Conservation (phyloP, 2,888 invertebrate species). For the Chymomyza caudatula region DNA sequence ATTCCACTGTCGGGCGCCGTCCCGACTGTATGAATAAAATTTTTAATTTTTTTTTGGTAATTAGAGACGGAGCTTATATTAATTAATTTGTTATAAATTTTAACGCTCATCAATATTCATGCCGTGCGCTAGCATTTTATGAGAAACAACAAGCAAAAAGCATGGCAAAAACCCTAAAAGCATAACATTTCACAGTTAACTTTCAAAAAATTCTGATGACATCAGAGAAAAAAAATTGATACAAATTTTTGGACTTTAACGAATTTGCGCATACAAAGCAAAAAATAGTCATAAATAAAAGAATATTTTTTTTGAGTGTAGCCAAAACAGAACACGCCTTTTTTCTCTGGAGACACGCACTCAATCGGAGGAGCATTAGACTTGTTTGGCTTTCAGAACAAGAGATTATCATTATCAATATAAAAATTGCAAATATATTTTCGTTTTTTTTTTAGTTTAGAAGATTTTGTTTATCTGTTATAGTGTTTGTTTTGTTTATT, state of each 20-base stretch:
- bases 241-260: constrained; percentile 31
- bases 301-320: not conserved
- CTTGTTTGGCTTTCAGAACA: constrained; percentile 48
- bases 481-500: constrained; percentile 41
- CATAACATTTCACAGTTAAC: constrained; percentile 56
- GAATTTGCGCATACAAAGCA: constrained; percentile 38
- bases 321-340: constrained; percentile 43
- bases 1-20: too few species aligned
- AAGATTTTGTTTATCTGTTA: constrained; percentile 3
- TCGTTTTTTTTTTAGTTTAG: constrained; percentile 1
- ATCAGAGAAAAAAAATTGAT: constrained; percentile 25
- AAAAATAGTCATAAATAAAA: constrained; percentile 18
- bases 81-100: not conserved
- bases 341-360: constrained; percentile 24
- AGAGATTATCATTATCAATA: constrained; percentile 30
- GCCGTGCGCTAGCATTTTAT: constrained; percentile 12
- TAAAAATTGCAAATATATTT: constrained; percentile 29
- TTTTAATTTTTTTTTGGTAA: not conserved
- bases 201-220: constrained; percentile 3
- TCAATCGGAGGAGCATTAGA: constrained; percentile 35
- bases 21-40: too few species aligned
- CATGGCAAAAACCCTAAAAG: constrained; percentile 23
- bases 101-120: not conserved
- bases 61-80: not conserved
- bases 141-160: not conserved